Percentiles rank a stretch among this genome's conserved stretches.
Conservation (phyloP, 2,888 invertebrate species). For the Lycia hirtaria region DNA sequence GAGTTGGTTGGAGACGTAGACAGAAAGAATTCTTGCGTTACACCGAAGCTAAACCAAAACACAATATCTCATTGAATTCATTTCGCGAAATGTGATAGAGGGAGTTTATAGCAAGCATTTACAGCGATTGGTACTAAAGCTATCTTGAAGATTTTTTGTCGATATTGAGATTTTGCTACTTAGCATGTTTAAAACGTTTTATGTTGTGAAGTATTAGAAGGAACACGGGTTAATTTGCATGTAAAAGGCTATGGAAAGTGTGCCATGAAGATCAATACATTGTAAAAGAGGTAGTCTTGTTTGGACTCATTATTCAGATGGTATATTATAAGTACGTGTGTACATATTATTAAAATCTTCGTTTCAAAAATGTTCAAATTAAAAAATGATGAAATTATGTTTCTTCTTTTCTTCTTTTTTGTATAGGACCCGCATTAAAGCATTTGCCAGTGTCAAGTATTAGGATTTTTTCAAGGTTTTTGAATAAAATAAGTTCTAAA, state of each 20-base stretch:
- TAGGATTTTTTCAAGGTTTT: too few relatives aligned
- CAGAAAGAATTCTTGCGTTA: constrained; percentile 4
- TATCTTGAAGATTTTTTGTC: neutral
- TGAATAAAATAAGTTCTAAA: too few relatives aligned
- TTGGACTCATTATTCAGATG: constrained; percentile 7
- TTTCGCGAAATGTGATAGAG: neutral
- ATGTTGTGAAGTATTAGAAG: constrained; percentile 44
- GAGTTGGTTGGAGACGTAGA: constrained; percentile 31
- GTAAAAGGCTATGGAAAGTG: constrained; percentile 60
- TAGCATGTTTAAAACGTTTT: constrained; percentile 8
- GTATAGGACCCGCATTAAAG: too few relatives aligned
- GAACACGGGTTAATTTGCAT: constrained; percentile 63
- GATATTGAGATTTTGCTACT: neutral
- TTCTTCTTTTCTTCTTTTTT: too few relatives aligned
- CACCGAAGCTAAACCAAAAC: neutral
- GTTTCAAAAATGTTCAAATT: neutral
- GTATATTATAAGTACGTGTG: neutral
- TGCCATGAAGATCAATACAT: constrained; percentile 53
- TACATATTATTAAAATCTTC: neutral
- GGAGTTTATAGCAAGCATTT: neutral
- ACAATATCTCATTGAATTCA: neutral
- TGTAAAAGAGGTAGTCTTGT: constrained; percentile 45
- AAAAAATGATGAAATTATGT: too few relatives aligned
- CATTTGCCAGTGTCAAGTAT: too few relatives aligned
- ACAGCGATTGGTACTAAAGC: too few relatives aligned